phyloP scores from a whole-genome alignment of 2,113 vertebrate species.

The Neolamprologus devosi region DNA sequence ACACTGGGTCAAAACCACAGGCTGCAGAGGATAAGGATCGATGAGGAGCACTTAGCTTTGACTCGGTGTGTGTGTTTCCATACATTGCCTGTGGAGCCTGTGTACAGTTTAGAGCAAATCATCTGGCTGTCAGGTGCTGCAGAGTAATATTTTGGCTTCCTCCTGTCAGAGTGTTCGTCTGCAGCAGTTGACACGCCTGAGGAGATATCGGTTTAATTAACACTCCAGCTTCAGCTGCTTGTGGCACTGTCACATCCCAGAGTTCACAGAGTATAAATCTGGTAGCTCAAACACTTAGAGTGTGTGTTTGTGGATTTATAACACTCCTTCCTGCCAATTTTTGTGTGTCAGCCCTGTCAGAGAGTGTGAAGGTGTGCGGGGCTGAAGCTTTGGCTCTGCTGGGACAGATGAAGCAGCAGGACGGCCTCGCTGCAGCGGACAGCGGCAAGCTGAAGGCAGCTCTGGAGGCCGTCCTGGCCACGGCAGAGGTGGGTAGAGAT shows the following conservation, averaged over 20 bases:
- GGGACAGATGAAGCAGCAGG: slow-evolving; percentile 72
- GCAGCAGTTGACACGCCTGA: neutral
- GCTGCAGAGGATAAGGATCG: neutral
- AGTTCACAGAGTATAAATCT: neutral
- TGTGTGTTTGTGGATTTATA: neutral
- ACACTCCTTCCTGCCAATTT: neutral
- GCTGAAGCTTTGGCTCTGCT: slow-evolving; percentile 77
- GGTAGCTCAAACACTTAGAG: neutral
- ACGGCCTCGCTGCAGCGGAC: slow-evolving; percentile 41
- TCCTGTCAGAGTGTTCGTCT: neutral
- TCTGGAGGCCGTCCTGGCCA: slow-evolving; percentile 70
- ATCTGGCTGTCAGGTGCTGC: neutral
- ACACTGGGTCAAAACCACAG: neutral
- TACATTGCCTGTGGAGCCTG: neutral
- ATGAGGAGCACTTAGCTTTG: neutral
- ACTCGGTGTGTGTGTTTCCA: neutral
- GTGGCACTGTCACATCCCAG: neutral
- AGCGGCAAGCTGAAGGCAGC: slow-evolving; percentile 57
- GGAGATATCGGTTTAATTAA: slow-evolving; percentile 2
- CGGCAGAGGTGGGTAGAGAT: slow-evolving; percentile 74
- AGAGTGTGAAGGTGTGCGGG: slow-evolving; percentile 80
- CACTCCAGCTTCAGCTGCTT: neutral
- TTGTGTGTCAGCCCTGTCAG: slow-evolving; percentile 74
- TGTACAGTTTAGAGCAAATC: neutral
- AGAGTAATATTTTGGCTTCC: neutral